Percentiles rank a stretch among this genome's conserved stretches.
phyloP scores from a whole-genome alignment of 1,140 invertebrate genomes.

The Wasmannia auropunctata region DNA sequence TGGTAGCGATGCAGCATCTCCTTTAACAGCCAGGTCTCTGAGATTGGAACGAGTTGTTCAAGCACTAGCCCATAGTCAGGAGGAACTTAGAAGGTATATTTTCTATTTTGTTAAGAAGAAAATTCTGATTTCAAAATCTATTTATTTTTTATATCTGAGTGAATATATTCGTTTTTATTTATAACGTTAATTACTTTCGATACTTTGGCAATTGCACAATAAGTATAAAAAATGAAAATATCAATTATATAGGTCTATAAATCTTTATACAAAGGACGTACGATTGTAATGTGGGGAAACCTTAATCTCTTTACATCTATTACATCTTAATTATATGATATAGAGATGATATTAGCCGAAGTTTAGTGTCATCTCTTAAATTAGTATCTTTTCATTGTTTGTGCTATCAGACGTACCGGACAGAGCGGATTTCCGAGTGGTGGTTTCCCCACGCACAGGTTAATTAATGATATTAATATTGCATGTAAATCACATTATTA shows the following conservation, averaged over 20 bases:
- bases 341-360: conserved; percentile 44
- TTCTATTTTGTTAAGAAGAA: neutral
- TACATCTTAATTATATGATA: conserved; percentile 4
- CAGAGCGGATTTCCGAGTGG: conserved; percentile 81
- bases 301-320: neutral
- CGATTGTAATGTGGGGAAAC: conserved; percentile 5
- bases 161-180: neutral
- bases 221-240: too few relatives aligned
- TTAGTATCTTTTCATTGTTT: conserved; percentile 62
- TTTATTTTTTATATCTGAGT: neutral
- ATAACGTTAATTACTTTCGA: conserved; percentile 18
- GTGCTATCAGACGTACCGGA: conserved; percentile 82
- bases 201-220: conserved; percentile 31
- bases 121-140: neutral
- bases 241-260: too few relatives aligned
- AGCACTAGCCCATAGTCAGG: conserved; percentile 94
- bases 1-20: conserved; percentile 91
- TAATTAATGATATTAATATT: conserved; percentile 82
- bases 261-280: neutral
- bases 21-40: conserved; percentile 94
- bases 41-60: conserved; percentile 94
- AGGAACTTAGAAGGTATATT: conserved; percentile 91
- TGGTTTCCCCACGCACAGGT: conserved; percentile 83
- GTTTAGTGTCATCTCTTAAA: conserved; percentile 52
- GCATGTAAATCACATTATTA: conserved; percentile 80